These are phyloP conservation scores for Apostichopus japonicus DNA, from an alignment of 35 echinoderm and acorn worm genomes.

Conservation along the genomic window DNA sequence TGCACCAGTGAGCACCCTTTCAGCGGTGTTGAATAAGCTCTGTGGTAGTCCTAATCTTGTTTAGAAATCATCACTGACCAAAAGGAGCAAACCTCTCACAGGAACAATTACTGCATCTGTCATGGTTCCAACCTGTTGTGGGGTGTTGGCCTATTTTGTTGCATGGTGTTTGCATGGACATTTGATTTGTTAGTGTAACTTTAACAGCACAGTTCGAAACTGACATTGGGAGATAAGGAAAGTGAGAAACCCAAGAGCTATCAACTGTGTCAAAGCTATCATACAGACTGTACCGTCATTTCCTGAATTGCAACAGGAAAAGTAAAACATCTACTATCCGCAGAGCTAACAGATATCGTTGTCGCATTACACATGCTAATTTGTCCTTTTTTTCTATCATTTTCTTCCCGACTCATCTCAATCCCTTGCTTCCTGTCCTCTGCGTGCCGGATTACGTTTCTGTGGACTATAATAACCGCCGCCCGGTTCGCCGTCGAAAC, in stretches of 20 bases:
- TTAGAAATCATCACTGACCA: slow-evolving; percentile 11
- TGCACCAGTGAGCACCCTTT: slow-evolving; percentile 2
- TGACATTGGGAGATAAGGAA: background rate
- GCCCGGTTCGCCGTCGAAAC: background rate
- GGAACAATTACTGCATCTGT: background rate
- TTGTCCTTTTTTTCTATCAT: background rate
- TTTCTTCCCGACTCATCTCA: background rate
- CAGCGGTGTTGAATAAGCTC: background rate
- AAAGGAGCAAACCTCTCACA: background rate
- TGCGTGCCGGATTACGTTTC: background rate
- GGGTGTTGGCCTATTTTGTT: slow-evolving; percentile 38
- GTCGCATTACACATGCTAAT: background rate
- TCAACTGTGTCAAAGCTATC: slow-evolving; percentile 23
- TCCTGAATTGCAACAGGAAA: slow-evolving; percentile 25
- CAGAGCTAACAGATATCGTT: background rate
- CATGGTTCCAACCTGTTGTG: background rate
- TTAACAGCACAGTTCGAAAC: background rate
- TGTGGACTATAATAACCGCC: background rate
- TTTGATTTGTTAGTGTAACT: background rate
- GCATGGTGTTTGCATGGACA: background rate
- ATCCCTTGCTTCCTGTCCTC: slow-evolving; percentile 16
- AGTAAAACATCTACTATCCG: background rate
- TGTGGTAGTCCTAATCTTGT: slow-evolving; percentile 31
- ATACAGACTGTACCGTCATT: background rate
- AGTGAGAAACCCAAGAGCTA: no score